These are phyloP conservation scores for Menura novaehollandiae DNA, from an alignment of 2,113 vertebrate genomes.

Conservation along the genomic window DNA sequence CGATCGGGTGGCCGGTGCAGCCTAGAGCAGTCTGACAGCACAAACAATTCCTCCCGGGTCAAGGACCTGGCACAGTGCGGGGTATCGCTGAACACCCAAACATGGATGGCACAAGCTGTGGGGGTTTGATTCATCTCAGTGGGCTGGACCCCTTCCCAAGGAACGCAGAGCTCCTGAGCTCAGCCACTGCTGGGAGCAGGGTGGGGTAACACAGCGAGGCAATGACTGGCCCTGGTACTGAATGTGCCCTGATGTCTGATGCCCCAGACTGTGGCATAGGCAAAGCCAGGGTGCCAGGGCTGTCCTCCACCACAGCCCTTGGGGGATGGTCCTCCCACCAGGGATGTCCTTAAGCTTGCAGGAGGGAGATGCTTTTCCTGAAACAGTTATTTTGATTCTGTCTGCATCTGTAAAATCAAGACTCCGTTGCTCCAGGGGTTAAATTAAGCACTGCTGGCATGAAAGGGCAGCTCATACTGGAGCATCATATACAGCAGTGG, in stretches of 20 bases:
- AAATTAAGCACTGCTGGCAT: neutral
- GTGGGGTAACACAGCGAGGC: neutral
- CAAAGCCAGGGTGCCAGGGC: neutral
- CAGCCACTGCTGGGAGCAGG: neutral
- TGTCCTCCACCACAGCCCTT: neutral
- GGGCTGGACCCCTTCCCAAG: neutral
- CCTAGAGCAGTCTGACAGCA: neutral
- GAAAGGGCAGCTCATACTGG: rapidly evolving
- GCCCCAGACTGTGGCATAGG: neutral
- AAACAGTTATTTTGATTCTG: neutral
- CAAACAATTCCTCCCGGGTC: slow-evolving; percentile 15
- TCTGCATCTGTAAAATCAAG: neutral
- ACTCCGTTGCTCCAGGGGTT: neutral
- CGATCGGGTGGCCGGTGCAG: rapidly evolving
- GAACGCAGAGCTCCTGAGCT: neutral
- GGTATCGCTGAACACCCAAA: neutral
- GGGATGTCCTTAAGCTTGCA: neutral
- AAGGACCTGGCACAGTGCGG: neutral
- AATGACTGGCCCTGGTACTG: rapidly evolving
- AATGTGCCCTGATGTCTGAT: neutral
- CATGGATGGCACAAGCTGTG: neutral
- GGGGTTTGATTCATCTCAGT: neutral
- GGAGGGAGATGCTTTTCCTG: neutral
- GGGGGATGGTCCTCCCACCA: neutral
- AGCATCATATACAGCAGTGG: neutral